phyloP scores from a whole-genome alignment of 1,140 invertebrate genomes.

The Meteorus sp. region DNA sequence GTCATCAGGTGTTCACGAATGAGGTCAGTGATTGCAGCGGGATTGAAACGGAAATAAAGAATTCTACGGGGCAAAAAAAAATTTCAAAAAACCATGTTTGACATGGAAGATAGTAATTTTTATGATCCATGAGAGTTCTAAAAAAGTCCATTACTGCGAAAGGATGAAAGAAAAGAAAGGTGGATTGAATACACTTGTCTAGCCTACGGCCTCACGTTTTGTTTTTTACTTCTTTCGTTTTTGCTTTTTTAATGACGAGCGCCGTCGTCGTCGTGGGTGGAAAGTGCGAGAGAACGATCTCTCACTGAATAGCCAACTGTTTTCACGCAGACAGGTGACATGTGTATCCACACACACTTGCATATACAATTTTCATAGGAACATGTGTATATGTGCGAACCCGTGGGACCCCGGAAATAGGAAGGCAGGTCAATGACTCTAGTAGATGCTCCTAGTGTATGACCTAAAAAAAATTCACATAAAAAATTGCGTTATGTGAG shows the following conservation, averaged over 20 bases:
- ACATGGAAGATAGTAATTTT: constrained; percentile 4
- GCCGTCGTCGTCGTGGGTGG: constrained; percentile 1
- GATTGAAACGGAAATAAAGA: too few species aligned
- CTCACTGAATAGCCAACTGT: constrained; percentile 51
- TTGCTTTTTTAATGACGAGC: constrained; percentile 7
- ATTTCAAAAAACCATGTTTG: background rate
- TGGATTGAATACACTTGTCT: constrained; percentile 31
- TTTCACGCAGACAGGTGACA: constrained; percentile 41
- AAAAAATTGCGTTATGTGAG: background rate
- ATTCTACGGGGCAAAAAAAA: too few species aligned
- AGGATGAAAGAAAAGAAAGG: constrained; percentile 13
- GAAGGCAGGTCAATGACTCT: constrained; percentile 44
- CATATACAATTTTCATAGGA: background rate
- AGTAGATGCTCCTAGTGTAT: constrained; percentile 35
- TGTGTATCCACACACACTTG: constrained; percentile 31
- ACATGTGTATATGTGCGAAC: constrained; percentile 32
- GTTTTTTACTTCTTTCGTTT: too few species aligned
- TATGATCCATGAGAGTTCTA: background rate
- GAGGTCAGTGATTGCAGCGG: too few species aligned
- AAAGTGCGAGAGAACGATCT: constrained; percentile 36
- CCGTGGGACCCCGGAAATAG: constrained; percentile 37
- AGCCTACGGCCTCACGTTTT: constrained; percentile 30
- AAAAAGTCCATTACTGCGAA: constrained; percentile 25
- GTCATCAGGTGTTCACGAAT: too few species aligned
- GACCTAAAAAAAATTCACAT: background rate